Evolutionary conservation across 2,888 invertebrate species (phyloP).

Genomic region (Helicoverpa assulta): DNA sequence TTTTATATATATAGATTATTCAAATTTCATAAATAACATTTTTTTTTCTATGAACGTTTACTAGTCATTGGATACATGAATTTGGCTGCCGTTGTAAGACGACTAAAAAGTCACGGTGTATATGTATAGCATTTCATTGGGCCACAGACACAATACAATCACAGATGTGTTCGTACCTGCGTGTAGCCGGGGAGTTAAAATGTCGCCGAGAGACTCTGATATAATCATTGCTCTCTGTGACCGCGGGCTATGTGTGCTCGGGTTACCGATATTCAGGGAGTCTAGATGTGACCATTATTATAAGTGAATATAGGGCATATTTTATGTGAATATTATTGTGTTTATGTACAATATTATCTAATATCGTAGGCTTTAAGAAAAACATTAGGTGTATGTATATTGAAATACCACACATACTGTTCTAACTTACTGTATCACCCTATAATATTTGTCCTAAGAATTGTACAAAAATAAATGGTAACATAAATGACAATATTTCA

Average conservation of each 20-base stretch:
- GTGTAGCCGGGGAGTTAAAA: constrained; percentile 33
- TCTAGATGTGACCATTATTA: constrained; percentile 36
- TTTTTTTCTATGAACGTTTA: too few relatives aligned
- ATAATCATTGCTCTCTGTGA: constrained; percentile 56
- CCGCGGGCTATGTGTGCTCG: constrained; percentile 48
- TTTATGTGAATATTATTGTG: not conserved
- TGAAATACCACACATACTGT: too few relatives aligned
- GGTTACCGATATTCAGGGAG: constrained; percentile 8
- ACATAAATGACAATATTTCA: too few relatives aligned
- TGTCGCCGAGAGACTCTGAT: constrained; percentile 50
- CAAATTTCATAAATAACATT: too few relatives aligned
- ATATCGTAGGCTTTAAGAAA: not conserved
- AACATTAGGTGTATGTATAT: too few relatives aligned
- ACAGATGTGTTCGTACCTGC: constrained; percentile 24
- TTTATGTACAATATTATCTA: not conserved
- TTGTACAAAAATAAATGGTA: too few relatives aligned
- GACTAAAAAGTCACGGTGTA: too few relatives aligned
- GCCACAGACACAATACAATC: constrained; percentile 24
- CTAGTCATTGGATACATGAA: too few relatives aligned
- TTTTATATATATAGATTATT: too few relatives aligned
- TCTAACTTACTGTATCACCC: too few relatives aligned
- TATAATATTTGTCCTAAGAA: too few relatives aligned
- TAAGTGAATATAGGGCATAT: not conserved
- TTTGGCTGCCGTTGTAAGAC: too few relatives aligned
- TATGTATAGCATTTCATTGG: constrained; percentile 43